phyloP scores from a whole-genome alignment of 2,888 invertebrate species.

The Eurois occulta region DNA sequence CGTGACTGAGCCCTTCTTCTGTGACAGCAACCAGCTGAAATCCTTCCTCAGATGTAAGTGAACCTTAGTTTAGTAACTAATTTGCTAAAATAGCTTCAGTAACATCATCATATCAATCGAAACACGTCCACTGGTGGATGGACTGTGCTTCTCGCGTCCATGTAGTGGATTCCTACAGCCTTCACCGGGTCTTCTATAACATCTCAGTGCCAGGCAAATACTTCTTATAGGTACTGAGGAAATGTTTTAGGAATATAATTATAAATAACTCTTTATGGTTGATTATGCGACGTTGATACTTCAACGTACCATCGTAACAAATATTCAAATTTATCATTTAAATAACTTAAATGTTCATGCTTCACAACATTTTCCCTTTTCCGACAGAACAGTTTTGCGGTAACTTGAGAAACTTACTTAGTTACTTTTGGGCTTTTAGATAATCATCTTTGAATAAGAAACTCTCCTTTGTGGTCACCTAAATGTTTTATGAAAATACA shows the following conservation, averaged over 20 bases:
- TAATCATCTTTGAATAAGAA: constrained; percentile 27
- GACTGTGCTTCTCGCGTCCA: not conserved
- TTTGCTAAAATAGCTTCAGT: not conserved
- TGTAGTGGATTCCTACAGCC: not conserved
- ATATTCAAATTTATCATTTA: not conserved
- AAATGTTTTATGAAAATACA: constrained; percentile 3
- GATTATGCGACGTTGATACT: not conserved
- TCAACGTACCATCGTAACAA: not conserved
- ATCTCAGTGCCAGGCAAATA: not conserved
- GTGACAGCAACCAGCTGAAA: constrained; percentile 75
- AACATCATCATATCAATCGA: not conserved
- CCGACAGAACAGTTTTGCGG: constrained; percentile 26
- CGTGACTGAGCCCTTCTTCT: constrained; percentile 78
- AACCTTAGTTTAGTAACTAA: not conserved
- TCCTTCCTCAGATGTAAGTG: constrained; percentile 75
- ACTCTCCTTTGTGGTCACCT: constrained; percentile 1
- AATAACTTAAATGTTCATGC: constrained; percentile 23
- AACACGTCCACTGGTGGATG: not conserved
- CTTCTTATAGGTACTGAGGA: not conserved
- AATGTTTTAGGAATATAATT: not conserved
- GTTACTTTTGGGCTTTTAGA: constrained; percentile 36
- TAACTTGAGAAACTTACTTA: constrained; percentile 22
- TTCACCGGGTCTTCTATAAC: not conserved
- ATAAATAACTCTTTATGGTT: not conserved
- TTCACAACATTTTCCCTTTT: constrained; percentile 17